Base-by-base conservation (phyloP, 2,113 vertebrate species). In the Progne subis region DNA sequence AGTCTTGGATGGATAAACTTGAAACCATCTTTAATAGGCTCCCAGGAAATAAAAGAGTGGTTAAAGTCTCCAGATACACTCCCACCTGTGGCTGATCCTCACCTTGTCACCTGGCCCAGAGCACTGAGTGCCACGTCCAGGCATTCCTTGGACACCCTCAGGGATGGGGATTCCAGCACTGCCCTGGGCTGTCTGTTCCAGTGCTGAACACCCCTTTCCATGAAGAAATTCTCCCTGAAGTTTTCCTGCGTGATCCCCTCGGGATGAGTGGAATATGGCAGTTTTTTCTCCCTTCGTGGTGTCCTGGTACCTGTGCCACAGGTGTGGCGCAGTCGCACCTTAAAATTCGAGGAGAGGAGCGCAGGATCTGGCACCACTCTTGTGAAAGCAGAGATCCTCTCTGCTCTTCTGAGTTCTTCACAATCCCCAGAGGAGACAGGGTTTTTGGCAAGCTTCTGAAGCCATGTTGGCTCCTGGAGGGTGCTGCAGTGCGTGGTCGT, bases 11-110 rank as follows among this genome's bases (percentile, higher is more conserved):
- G 25, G 82, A 93, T 90, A 91, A 80, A 43, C 78, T 83, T 79
- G 75, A 81, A 96, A 78, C 41, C 2, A 16, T 81, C 72, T 84
- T 92, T 96, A 90, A 88, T 49, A 84, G 90, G 88, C 82, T 95
- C 86, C 72, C 25, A 93, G 77, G 83, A 96, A 90, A 90, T 94
- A 84, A 93, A 93, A 88, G 76, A 43, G 86, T 69, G 69, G 60
- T 76, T 76, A 86, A 41, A 43, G 32, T 83, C 86, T 88, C 85
- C 95, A 92, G 92, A 92, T 86, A 78, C 56, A 92, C 82, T 92
- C 47, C n/a, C 43, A 5, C 25, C 9, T 37, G 15, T 61, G 47
- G 12, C 55, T 1, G 6, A 19, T 47, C 25, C 15, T 29, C 8
- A 18, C 55, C 31, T 76, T 49, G n/a, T 49, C 34, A 46, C 12